These are phyloP conservation scores for Thaleichthys pacificus DNA, from an alignment of 2,797 vertebrate genomes.

Conservation along the genomic window DNA sequence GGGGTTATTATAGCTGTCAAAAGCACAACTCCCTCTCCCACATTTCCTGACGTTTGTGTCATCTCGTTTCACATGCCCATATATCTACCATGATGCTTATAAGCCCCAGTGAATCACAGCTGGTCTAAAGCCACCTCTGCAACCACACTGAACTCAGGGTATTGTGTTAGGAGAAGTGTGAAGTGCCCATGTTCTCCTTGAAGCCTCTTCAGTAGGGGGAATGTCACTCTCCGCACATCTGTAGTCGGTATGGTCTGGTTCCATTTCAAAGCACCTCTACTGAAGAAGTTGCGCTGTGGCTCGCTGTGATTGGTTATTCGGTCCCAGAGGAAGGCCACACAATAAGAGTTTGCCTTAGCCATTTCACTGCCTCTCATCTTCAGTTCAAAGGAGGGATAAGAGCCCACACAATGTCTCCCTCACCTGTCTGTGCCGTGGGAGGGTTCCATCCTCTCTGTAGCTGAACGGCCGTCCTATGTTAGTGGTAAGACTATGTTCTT, in stretches of 20 bases:
- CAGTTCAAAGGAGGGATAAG: constrained; percentile 5
- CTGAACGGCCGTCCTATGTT: not conserved
- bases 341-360: constrained; percentile 27
- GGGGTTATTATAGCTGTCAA: constrained; percentile 18
- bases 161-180: constrained; percentile 8
- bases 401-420: constrained; percentile 13
- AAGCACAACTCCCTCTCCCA: constrained; percentile 36
- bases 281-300: constrained; percentile 25
- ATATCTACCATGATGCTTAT: not conserved
- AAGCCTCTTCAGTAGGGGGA: constrained; percentile 34
- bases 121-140: constrained; percentile 33
- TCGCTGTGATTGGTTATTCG: constrained; percentile 44
- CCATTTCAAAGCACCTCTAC: constrained; percentile 43
- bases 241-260: constrained; percentile 21
- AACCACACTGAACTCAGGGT: constrained; percentile 63
- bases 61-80: constrained; percentile 11
- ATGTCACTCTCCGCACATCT: constrained; percentile 12
- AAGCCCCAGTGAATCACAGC: constrained; percentile 14
- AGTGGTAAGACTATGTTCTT: no score
- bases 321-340: constrained; percentile 13
- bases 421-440: constrained; percentile 21
- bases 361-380: constrained; percentile 30
- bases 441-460: constrained; percentile 36
- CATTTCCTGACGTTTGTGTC: not conserved
- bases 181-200: constrained; percentile 19